Base-by-base conservation (phyloP, 2,888 invertebrate genomes). In the Hypomecis atomaria region DNA sequence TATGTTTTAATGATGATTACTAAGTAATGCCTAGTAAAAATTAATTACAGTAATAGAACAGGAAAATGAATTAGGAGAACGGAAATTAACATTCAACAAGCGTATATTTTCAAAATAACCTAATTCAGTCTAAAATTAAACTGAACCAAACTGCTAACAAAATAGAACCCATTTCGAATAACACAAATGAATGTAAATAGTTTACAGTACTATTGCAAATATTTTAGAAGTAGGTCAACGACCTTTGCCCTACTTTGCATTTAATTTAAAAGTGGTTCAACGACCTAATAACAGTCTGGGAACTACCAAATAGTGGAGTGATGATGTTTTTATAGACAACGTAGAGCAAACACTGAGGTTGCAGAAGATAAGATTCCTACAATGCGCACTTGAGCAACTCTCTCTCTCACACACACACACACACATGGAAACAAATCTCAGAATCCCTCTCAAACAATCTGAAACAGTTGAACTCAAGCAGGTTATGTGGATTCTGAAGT, bases 191-290 rank as follows among this genome's bases (percentile, higher is more conserved):
- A 34, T 42, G 38, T 11, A 64, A 60, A 57, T 61, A 54, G 53
- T 65, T 59, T 49, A 52, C 13, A 45, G 38, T 40, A 38, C 7
- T 34, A 45, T 38, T 53, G 55, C 65, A 45, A 65, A 65, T 58
- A 42, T 37, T 34, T 55, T 65, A 44, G 13, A 57, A 48, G 34
- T 63, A 38, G 57, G 43, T 38, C 64, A 57, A 58, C 45, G 58
- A 64, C 52, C 66, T 70, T 13, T 64, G 55, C 33, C 66, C 67
- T 23, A 58, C 48, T 61, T 67, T 40, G 38, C 50, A 1, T 58
- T 57, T 23, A 13, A 44, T 43, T 43, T 33, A 59, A 49, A 63
- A 58, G 10, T 59, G 23, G 59, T 59, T 55, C 59, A 64, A 54
- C 33, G 59, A 56, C 64, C 64, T n/a, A 10, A 10, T 4, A 45